Percentiles rank a stretch among this genome's conserved stretches.
Conservation (phyloP, 2,888 invertebrate species). For the Branchellion lobata region DNA sequence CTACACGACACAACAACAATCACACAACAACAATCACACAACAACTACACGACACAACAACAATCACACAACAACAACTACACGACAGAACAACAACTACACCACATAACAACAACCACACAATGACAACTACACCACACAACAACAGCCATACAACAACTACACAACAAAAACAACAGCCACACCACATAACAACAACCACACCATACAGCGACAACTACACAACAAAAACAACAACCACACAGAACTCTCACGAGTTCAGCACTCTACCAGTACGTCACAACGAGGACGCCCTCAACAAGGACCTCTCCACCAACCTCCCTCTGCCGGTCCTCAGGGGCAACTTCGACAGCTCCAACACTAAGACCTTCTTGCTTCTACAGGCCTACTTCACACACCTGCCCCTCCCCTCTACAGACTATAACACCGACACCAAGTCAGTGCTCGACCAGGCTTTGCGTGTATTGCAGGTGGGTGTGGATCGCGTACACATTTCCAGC, state of each 20-base stretch:
- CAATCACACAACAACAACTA: no score
- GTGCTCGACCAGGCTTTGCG: constrained; percentile 93
- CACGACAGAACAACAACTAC: no score
- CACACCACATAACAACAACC: constrained; percentile 4
- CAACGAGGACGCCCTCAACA: constrained; percentile 91
- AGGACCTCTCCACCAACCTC: constrained; percentile 77
- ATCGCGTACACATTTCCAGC: no score
- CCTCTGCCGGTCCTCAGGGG: constrained; percentile 73
- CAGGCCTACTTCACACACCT: constrained; percentile 88
- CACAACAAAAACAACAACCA: no score
- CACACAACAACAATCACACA: no score
- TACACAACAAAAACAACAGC: neutral
- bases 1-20: neutral
- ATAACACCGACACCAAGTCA: constrained; percentile 90
- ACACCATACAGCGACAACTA: no score
- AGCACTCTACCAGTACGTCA: constrained; percentile 92
- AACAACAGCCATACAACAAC: no score
- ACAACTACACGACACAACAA: no score
- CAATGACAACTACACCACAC: neutral
- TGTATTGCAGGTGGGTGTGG: constrained; percentile 71
- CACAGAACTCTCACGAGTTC: constrained; percentile 78
- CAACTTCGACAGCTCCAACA: constrained; percentile 84
- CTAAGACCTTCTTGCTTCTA: constrained; percentile 86
- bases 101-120: neutral
- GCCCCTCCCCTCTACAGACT: constrained; percentile 84